Evolutionary conservation across 2,113 vertebrate genomes (phyloP).

Genomic region (Rhinichthys klamathensis): DNA sequence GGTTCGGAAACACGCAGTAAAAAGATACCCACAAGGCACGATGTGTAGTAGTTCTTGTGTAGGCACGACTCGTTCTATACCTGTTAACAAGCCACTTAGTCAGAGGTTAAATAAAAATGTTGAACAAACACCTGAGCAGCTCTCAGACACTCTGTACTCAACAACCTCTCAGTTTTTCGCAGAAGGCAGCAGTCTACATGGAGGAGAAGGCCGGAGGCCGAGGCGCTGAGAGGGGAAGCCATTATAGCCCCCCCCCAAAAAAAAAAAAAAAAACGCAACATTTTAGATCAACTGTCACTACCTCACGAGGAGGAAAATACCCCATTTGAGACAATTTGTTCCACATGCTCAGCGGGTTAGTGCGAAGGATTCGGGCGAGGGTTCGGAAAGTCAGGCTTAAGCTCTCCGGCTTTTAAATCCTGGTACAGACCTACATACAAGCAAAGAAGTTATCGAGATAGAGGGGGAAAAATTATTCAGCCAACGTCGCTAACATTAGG

Average conservation of each 20-base stretch:
- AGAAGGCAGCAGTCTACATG: conserved; percentile 43
- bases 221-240: conserved; percentile 2
- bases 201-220: not conserved
- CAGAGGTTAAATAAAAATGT: conserved; percentile 54
- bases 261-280: not conserved
- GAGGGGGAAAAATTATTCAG: conserved; percentile 5
- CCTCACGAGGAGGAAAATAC: conserved; percentile 44
- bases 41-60: not conserved
- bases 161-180: conserved; percentile 47
- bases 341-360: conserved; percentile 50
- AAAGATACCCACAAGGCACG: not conserved
- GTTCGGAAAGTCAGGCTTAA: conserved; percentile 63
- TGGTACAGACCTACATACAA: conserved; percentile 64
- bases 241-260: conserved; percentile 17
- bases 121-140: conserved; percentile 52
- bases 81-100: conserved; percentile 66
- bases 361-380: conserved; percentile 52
- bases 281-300: conserved; percentile 49
- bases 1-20: not conserved
- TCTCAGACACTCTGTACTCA: conserved; percentile 48
- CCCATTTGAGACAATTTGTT: conserved; percentile 47
- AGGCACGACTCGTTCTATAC: conserved; percentile 28
- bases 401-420: conserved; percentile 72
- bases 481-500: conserved; percentile 14
- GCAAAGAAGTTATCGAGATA: not conserved